Conservation (phyloP, 2,113 vertebrate genomes). For the Nerophis ophidion region DNA sequence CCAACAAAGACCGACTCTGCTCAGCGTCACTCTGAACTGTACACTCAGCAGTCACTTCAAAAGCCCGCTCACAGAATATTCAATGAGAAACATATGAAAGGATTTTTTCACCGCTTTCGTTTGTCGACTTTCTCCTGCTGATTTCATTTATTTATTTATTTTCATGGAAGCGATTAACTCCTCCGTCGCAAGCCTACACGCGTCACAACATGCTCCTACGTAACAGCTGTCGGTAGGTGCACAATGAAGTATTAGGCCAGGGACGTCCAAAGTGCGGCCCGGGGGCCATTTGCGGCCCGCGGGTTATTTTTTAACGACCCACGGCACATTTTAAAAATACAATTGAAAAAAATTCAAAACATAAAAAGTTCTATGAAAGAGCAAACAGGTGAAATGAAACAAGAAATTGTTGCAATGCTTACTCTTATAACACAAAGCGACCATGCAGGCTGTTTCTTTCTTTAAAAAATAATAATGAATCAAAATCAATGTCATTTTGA, state of each 20-base stretch:
- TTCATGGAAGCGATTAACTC: slow-evolving; percentile 46
- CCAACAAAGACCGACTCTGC: slow-evolving; percentile 65
- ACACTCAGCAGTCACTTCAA: slow-evolving; percentile 65
- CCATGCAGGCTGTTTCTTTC: too few species aligned
- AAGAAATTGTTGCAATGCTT: too few species aligned
- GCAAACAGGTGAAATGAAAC: too few species aligned
- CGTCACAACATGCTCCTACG: neutral
- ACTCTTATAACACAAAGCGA: too few species aligned
- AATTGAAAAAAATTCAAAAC: too few species aligned
- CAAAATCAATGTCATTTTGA: too few species aligned
- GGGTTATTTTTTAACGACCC: too few species aligned
- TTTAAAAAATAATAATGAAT: too few species aligned
- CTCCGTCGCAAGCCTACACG: slow-evolving; percentile 11
- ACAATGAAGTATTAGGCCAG: neutral
- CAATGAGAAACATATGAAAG: slow-evolving; percentile 62
- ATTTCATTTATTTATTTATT: slow-evolving; percentile 52
- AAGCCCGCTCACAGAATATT: slow-evolving; percentile 62
- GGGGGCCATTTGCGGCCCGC: too few species aligned
- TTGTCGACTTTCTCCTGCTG: slow-evolving; percentile 55
- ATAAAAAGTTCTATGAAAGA: too few species aligned
- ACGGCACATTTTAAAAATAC: too few species aligned
- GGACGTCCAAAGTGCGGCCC: too few species aligned
- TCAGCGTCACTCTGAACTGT: slow-evolving; percentile 59
- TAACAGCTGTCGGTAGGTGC: neutral
- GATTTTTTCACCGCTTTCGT: slow-evolving; percentile 55